phyloP scores from a whole-genome alignment of 2,113 vertebrate species.

The Gymnogyps californianus region DNA sequence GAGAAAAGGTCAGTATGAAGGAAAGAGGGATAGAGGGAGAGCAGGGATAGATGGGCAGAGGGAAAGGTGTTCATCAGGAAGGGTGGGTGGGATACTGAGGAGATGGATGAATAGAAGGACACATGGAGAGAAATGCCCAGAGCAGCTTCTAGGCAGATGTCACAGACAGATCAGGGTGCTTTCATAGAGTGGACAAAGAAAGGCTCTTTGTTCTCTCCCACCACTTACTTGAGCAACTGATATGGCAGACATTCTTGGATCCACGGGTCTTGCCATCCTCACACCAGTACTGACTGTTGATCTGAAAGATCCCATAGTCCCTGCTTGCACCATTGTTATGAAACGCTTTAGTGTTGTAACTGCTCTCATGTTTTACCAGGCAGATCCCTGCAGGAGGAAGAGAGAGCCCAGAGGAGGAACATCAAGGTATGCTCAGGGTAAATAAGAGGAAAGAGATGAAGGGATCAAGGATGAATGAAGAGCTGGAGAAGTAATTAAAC shows the following conservation, averaged over 20 bases:
- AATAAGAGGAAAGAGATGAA: background rate
- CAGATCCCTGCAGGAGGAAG: background rate
- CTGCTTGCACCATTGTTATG: background rate
- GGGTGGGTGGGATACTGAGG: background rate
- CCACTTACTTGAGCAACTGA: background rate
- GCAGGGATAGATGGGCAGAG: background rate
- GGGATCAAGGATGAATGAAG: background rate
- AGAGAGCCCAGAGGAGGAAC: background rate
- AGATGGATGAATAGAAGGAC: background rate
- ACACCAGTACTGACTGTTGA: conserved; percentile 27
- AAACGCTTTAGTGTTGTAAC: background rate
- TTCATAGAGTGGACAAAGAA: background rate
- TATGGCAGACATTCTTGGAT: background rate
- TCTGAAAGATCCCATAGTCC: conserved; percentile 9
- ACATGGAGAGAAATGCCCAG: background rate
- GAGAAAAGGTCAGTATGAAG: background rate
- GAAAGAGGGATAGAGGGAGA: background rate
- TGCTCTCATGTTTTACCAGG: background rate
- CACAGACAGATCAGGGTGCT: background rate
- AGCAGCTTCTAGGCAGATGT: background rate
- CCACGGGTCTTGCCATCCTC: background rate
- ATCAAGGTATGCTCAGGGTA: background rate
- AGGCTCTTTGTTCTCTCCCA: background rate
- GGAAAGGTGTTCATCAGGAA: background rate
- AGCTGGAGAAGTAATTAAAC: background rate